A percentile compares a stretch with the other conserved stretches of the same genome.
phyloP scores from a whole-genome alignment of 92 coral and sea anemone species.

The Scolanthus callimorphus region DNA sequence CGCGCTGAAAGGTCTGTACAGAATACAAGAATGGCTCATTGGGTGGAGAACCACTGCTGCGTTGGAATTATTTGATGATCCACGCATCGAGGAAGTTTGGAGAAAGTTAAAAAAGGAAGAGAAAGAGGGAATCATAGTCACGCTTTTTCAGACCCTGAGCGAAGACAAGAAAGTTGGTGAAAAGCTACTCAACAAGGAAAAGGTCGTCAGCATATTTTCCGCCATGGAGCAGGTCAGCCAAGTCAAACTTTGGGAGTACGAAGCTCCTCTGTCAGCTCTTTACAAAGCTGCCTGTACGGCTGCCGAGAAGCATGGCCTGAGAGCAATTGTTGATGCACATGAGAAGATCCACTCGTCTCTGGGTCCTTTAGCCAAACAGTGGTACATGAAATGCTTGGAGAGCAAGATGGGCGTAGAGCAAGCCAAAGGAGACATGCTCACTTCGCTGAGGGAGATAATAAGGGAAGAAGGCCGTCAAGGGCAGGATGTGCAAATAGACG shows the following conservation, averaged over 20 bases:
- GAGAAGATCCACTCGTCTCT: constrained; percentile 6
- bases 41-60: no score
- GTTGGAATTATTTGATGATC: constrained; percentile 2
- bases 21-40: not conserved
- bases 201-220: constrained; percentile 4
- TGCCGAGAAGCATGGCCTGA: constrained; percentile 4
- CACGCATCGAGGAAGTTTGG: constrained; percentile 10
- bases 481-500: no score
- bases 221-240: constrained; percentile 8
- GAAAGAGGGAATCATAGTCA: not conserved
- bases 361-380: not conserved
- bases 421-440: constrained; percentile 7
- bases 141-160: not conserved
- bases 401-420: constrained; percentile 1
- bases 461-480: no score
- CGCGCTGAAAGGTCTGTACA: constrained; percentile 4
- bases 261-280: constrained; percentile 9
- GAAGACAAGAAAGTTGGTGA: not conserved
- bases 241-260: not conserved
- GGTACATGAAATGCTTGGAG: constrained; percentile 2
- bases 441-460: not conserved
- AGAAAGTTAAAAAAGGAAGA: not conserved
- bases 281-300: constrained; percentile 1
- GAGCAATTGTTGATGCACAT: constrained; percentile 30
- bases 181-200: not conserved